Conservation (phyloP, 2,797 vertebrate species). For the Brachyrhaphis roseni region DNA sequence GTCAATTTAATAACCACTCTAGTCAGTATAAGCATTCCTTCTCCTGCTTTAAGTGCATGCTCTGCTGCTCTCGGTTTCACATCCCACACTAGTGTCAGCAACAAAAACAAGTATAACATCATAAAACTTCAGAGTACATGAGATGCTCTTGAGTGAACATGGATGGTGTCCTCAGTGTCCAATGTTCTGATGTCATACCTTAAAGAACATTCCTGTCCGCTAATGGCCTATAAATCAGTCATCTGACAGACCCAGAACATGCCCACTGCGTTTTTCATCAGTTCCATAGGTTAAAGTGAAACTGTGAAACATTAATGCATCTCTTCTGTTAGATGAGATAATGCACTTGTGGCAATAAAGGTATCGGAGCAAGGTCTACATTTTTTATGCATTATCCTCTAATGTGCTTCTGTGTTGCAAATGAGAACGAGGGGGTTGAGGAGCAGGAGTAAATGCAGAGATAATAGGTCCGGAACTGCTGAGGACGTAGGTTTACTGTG, state of each 20-base stretch:
- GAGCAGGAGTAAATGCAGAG: constrained; percentile 25
- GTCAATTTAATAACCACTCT: constrained; percentile 7
- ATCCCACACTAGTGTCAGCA: not conserved
- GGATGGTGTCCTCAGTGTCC: not conserved
- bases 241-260: not conserved
- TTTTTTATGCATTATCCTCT: constrained; percentile 43
- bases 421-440: constrained; percentile 8
- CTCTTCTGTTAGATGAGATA: constrained; percentile 17
- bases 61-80: not conserved
- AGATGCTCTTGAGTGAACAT: constrained; percentile 2
- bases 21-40: not conserved
- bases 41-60: not conserved
- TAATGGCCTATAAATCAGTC: not conserved
- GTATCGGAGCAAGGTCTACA: constrained; percentile 6
- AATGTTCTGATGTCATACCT: not conserved
- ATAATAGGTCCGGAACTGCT: constrained; percentile 30
- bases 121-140: not conserved
- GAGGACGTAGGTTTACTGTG: constrained; percentile 22
- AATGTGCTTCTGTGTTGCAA: constrained; percentile 8
- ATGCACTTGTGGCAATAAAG: constrained; percentile 21
- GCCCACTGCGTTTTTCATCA: not conserved
- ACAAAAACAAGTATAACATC: constrained; percentile 1
- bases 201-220: not conserved
- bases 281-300: not conserved
- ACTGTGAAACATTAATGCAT: constrained; percentile 4